These are phyloP conservation scores for Seira sanloemensis DNA, from an alignment of 2,888 invertebrate species.

Conservation along the genomic window DNA sequence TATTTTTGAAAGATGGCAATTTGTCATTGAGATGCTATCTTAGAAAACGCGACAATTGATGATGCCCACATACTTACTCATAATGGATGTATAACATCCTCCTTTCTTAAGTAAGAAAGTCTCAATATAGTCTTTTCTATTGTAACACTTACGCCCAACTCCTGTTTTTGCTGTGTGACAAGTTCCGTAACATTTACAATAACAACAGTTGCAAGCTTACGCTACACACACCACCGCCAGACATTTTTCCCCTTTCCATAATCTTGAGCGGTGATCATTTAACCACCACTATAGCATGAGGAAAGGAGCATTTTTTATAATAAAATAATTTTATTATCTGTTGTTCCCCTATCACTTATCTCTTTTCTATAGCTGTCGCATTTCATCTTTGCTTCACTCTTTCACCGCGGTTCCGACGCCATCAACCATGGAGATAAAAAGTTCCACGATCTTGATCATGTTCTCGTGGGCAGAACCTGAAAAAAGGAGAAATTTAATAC, in stretches of 20 bases:
- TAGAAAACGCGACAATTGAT: background rate
- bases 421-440: background rate
- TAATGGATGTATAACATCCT: background rate
- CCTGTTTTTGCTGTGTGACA: background rate
- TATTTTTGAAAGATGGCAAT: slow-evolving; percentile 51
- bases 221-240: background rate
- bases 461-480: slow-evolving; percentile 1
- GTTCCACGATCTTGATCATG: background rate
- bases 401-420: background rate
- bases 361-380: slow-evolving; percentile 1
- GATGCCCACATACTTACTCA: slow-evolving; percentile 2
- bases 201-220: background rate
- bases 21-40: slow-evolving; percentile 45
- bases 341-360: background rate
- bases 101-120: background rate
- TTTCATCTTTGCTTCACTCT: background rate
- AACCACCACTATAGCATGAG: background rate
- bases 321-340: background rate
- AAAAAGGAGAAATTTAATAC: slow-evolving; percentile 23
- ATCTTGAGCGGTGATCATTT: too few species aligned
- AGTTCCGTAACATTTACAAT: background rate
- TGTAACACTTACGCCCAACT: background rate
- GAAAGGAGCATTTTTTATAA: background rate
- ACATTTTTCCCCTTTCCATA: background rate
- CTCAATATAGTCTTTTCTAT: too few species aligned